Conservation (phyloP, 2,888 invertebrate species). For the Steromphala cineraria region DNA sequence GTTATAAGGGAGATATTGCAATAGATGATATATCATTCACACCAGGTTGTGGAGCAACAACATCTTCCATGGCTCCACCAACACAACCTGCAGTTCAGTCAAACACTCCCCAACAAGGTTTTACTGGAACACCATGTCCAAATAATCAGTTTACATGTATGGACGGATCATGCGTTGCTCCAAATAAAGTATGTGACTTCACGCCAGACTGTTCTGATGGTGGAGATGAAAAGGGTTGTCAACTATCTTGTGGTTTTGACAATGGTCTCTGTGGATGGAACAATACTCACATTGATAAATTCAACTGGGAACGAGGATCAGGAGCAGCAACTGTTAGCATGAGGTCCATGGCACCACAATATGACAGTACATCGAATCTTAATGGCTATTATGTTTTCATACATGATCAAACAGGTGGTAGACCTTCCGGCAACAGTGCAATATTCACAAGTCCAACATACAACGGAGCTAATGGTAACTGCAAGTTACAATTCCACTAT, state of each 20-base stretch:
- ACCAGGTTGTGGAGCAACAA: conserved; percentile 58
- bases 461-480: conserved; percentile 54
- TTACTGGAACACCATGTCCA: conserved; percentile 31
- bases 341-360: conserved; percentile 37
- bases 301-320: conserved; percentile 63
- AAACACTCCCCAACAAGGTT: background rate
- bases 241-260: conserved; percentile 65
- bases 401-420: conserved; percentile 45
- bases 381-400: conserved; percentile 66
- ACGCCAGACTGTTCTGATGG: conserved; percentile 42
- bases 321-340: conserved; percentile 31
- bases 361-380: background rate
- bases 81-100: conserved; percentile 38
- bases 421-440: conserved; percentile 46
- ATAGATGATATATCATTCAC: conserved; percentile 70
- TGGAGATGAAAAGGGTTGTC: conserved; percentile 53
- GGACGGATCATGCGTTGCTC: conserved; percentile 49
- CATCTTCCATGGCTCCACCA: conserved; percentile 28
- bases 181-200: conserved; percentile 50
- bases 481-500: conserved; percentile 63
- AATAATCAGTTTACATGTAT: conserved; percentile 37
- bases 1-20: conserved; percentile 64
- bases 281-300: conserved; percentile 50
- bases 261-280: conserved; percentile 63
- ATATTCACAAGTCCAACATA: conserved; percentile 52